Conservation (phyloP, 2,113 vertebrate genomes). For the Alethe diademata region DNA sequence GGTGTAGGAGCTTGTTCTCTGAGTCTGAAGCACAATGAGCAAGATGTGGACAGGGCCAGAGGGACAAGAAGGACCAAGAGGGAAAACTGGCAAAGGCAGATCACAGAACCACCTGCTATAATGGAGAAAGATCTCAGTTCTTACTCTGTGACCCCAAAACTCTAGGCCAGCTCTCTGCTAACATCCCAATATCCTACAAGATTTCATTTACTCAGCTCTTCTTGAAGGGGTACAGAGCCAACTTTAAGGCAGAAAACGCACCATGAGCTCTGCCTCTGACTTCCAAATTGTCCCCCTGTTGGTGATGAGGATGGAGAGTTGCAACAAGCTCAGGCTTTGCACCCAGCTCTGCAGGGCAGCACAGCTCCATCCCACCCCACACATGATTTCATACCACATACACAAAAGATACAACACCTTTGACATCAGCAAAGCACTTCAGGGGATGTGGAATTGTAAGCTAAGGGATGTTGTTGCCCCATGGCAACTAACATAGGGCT, state of each 20-base stretch:
- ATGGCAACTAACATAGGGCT: neutral
- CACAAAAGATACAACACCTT: neutral
- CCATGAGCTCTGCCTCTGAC: neutral
- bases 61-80: neutral
- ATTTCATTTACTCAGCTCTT: neutral
- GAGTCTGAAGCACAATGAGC: neutral
- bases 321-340: neutral
- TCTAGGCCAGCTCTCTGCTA: neutral
- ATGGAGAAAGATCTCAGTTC: neutral
- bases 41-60: neutral
- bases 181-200: neutral
- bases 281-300: neutral
- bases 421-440: neutral
- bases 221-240: neutral
- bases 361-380: neutral
- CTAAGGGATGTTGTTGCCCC: accelerated
- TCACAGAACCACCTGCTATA: neutral
- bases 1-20: neutral
- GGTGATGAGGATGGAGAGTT: neutral
- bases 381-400: accelerated
- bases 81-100: neutral
- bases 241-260: neutral
- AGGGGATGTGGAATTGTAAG: neutral
- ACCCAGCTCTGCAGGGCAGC: neutral
- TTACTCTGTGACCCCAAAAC: neutral